Evolutionary conservation across 2,797 vertebrate genomes (phyloP).

Genomic region (Sebastes goodei): DNA sequence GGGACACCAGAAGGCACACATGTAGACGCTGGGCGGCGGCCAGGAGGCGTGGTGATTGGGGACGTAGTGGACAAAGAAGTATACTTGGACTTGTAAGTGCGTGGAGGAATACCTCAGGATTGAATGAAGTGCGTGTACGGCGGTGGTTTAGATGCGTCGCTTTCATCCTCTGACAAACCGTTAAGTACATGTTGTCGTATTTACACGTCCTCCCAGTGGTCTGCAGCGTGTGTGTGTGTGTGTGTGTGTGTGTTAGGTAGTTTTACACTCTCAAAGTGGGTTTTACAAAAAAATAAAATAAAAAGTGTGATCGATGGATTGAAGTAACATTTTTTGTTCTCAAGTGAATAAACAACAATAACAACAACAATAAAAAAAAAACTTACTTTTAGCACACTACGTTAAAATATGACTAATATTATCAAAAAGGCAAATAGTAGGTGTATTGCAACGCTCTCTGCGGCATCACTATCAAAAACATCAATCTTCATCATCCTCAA

Average conservation of each 20-base stretch:
- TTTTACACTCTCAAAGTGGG: slow-evolving; percentile 52
- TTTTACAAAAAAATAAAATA: slow-evolving; percentile 11
- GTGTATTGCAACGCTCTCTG: slow-evolving; percentile 86
- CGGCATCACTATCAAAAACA: slow-evolving; percentile 72
- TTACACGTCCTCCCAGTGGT: slow-evolving; percentile 11
- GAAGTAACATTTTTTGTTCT: slow-evolving; percentile 66
- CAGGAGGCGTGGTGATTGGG: slow-evolving; percentile 5
- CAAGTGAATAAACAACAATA: slow-evolving; percentile 67
- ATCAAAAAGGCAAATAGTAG: slow-evolving; percentile 85
- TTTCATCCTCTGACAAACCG: neutral
- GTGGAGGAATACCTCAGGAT: neutral
- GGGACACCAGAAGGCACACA: slow-evolving; percentile 72
- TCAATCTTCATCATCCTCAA: slow-evolving; percentile 66
- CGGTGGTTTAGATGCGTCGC: neutral
- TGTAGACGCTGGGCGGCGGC: slow-evolving; percentile 41
- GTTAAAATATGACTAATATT: slow-evolving; percentile 79
- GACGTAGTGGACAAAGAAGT: neutral
- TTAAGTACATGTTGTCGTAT: slow-evolving; percentile 2
- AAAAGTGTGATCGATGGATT: slow-evolving; percentile 45
- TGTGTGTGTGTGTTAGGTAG: slow-evolving; percentile 48
- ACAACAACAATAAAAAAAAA: slow-evolving; percentile 65
- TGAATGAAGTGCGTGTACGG: neutral
- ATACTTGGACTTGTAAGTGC: slow-evolving; percentile 6
- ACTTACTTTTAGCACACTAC: slow-evolving; percentile 68
- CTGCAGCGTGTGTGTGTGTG: slow-evolving; percentile 13